phyloP scores from a whole-genome alignment of 2,113 vertebrate genomes.

The Stegostoma tigrinum region DNA sequence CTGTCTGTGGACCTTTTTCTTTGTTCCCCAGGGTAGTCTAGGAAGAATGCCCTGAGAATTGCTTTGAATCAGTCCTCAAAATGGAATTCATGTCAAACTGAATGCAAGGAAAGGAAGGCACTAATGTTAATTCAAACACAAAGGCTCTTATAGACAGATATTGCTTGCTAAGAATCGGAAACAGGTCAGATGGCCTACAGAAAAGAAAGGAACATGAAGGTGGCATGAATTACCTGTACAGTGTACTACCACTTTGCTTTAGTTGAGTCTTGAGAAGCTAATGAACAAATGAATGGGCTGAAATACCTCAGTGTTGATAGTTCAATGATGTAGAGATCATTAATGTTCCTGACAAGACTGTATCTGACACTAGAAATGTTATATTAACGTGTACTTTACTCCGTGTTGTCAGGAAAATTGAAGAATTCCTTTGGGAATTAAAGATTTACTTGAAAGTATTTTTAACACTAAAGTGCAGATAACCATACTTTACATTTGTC shows the following conservation, averaged over 20 bases:
- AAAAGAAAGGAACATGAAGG: neutral
- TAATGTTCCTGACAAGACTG: neutral
- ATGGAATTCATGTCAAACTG: neutral
- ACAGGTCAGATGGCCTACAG: neutral
- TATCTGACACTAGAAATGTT: neutral
- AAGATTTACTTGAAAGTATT: neutral
- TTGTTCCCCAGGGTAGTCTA: neutral
- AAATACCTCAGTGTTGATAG: neutral
- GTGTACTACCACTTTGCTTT: neutral
- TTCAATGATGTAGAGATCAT: neutral
- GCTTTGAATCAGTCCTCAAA: neutral
- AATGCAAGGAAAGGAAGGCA: neutral
- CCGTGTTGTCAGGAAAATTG: too few relatives aligned
- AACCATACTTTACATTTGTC: neutral
- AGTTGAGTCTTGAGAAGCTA: neutral
- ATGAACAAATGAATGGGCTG: neutral
- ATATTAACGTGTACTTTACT: neutral
- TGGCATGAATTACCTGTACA: neutral
- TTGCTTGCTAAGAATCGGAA: neutral
- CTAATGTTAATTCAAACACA: neutral
- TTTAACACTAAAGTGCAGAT: neutral
- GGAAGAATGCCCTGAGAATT: neutral
- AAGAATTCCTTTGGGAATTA: neutral
- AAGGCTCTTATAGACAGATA: neutral
- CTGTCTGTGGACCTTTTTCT: neutral